Conservation (phyloP, 2,113 vertebrate genomes). For the Carassius gibelio region DNA sequence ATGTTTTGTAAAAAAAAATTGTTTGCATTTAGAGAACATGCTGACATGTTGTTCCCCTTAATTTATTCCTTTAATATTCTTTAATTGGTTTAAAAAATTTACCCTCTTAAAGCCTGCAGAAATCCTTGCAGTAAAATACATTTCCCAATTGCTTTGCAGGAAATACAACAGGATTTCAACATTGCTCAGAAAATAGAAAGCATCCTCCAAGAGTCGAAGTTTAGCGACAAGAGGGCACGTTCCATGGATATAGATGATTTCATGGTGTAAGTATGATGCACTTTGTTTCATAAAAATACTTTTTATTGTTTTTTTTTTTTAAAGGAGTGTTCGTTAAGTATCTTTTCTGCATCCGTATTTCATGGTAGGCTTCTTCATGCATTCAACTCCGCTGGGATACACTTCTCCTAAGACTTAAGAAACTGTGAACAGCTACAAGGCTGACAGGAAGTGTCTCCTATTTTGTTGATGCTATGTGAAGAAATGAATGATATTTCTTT, state of each 20-base stretch:
- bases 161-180: slow-evolving; percentile 88
- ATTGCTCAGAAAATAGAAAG: slow-evolving; percentile 87
- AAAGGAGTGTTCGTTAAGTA: neutral
- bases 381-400: slow-evolving; percentile 94
- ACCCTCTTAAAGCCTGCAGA: neutral
- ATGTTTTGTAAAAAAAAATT: too few species aligned
- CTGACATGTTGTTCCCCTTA: too few species aligned
- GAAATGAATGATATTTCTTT: neutral
- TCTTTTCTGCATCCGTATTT: slow-evolving; percentile 47
- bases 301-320: neutral
- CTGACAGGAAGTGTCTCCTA: slow-evolving; percentile 19
- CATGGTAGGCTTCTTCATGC: slow-evolving; percentile 86
- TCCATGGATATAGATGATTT: slow-evolving; percentile 98
- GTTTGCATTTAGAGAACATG: too few species aligned
- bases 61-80: neutral
- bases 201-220: slow-evolving; percentile 83
- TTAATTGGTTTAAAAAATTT: neutral
- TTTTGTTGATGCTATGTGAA: neutral
- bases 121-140: neutral
- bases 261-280: slow-evolving; percentile 81
- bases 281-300: neutral
- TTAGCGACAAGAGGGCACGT: slow-evolving; percentile 88
- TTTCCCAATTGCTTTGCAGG: slow-evolving; percentile 68
- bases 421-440: neutral
- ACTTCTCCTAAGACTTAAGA: slow-evolving; percentile 82